Evolutionary conservation across 2,888 invertebrate genomes (phyloP).

Genomic region (Ochropleura plecta): DNA sequence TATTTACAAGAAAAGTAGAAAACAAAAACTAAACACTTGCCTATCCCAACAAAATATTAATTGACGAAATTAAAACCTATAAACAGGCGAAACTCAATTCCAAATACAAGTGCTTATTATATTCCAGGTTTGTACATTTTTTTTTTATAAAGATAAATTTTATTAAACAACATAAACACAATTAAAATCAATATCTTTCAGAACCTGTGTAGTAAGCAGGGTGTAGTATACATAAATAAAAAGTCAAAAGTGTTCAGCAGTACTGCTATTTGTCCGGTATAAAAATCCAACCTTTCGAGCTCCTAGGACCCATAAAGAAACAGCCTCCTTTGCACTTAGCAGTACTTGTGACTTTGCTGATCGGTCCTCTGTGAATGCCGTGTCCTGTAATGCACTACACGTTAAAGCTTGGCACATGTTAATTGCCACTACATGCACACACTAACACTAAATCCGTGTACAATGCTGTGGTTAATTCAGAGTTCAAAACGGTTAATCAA

Average conservation of each 20-base stretch:
- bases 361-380: slow-evolving; percentile 92
- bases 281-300: slow-evolving; percentile 95
- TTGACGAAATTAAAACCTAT: slow-evolving; percentile 6
- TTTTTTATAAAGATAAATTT: not conserved
- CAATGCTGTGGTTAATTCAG: slow-evolving; percentile 71
- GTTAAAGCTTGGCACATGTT: slow-evolving; percentile 86
- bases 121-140: not conserved
- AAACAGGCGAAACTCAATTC: slow-evolving; percentile 17
- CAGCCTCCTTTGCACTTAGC: slow-evolving; percentile 98
- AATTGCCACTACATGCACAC: slow-evolving; percentile 88
- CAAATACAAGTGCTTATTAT: slow-evolving; percentile 7
- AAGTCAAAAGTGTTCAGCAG: slow-evolving; percentile 75
- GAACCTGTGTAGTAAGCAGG: slow-evolving; percentile 63
- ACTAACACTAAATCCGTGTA: slow-evolving; percentile 73
- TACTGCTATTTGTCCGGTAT: slow-evolving; percentile 76
- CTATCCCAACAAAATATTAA: slow-evolving; percentile 12
- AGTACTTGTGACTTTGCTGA: slow-evolving; percentile 94
- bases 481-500: slow-evolving; percentile 55
- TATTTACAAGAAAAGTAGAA: slow-evolving; percentile 36
- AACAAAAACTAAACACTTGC: slow-evolving; percentile 19
- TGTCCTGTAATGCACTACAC: slow-evolving; percentile 92
- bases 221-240: slow-evolving; percentile 66
- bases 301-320: slow-evolving; percentile 98
- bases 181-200: slow-evolving; percentile 34
- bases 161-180: slow-evolving; percentile 28